These are phyloP conservation scores for Garra rufa DNA, from an alignment of 2,113 vertebrate species.

Conservation along the genomic window DNA sequence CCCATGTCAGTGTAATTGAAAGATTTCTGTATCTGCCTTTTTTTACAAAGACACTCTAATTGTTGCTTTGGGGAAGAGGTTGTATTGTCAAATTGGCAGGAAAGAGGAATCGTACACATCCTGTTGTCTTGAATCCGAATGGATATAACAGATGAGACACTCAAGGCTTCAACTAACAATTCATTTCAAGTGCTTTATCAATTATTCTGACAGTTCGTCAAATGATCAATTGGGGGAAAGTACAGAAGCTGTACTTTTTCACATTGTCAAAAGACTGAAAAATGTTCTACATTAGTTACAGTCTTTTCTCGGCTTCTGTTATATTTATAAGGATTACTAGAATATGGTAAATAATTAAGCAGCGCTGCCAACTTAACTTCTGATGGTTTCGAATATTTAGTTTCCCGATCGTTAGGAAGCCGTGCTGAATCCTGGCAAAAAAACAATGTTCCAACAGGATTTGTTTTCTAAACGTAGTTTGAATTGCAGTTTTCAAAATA, in stretches of 20 bases:
- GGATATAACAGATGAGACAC: not conserved
- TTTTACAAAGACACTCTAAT: slow-evolving; percentile 25
- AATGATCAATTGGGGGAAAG: slow-evolving; percentile 5
- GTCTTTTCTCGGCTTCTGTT: slow-evolving; percentile 4
- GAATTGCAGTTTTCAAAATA: not conserved
- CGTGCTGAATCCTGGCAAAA: not conserved
- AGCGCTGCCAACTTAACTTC: not conserved
- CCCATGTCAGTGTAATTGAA: not conserved
- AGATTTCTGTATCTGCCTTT: slow-evolving; percentile 4
- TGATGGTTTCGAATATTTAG: slow-evolving; percentile 9
- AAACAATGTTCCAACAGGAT: not conserved
- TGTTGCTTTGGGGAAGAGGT: not conserved
- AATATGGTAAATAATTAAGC: not conserved
- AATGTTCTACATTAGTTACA: slow-evolving; percentile 3
- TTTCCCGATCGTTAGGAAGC: not conserved
- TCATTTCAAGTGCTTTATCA: not conserved
- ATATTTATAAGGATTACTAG: slow-evolving; percentile 26
- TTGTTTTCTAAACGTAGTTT: not conserved
- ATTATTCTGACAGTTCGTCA: slow-evolving; percentile 6
- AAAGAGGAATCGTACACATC: not conserved
- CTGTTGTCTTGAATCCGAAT: not conserved
- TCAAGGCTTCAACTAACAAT: not conserved
- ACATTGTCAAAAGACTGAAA: slow-evolving; percentile 9
- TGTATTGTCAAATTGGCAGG: slow-evolving; percentile 10
- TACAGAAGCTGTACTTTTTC: slow-evolving; percentile 16